Evolutionary conservation across 2,888 invertebrate species (phyloP), one percentile per base, ranked within the genome.

Genomic region (Polietes domitor): DNA sequence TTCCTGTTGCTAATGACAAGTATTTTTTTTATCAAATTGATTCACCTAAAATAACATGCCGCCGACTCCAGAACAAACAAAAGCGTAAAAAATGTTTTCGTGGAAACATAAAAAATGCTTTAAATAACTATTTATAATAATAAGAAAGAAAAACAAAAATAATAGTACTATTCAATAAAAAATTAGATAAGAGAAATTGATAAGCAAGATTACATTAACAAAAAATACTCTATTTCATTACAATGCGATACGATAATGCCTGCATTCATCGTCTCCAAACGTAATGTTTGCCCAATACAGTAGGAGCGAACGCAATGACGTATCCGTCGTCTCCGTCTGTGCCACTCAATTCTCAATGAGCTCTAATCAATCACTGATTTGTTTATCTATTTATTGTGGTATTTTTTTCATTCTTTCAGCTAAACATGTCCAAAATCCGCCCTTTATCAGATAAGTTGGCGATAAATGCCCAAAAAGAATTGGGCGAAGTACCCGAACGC

Each of bases 401-500:
- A 3, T n/a, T 71, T 55, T 28, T 50, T 32, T 32, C 32, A 6
- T 6, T 9, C 53, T 74, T 19, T 43, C 24, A 83, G 77, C 53
- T 47, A 65, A 83, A 73, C 15, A 89, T 89, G 89, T 83, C 88
- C n/a, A 87, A 89, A 61, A 86, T 92, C 79, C 90, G 92, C 26
- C 89, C 91, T n/a, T 82, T 92, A 26, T 87, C 88, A 76, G 88
- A 88, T 0, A 85, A 87, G 65, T 80, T 92, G 80, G 89, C 88
- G 26, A 87, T 88, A 74, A 90, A 91, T 77, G 94, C 94, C 0
- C 90, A 89, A 70, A 87, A 92, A 24, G 93, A 94, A 86, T 88
- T 94, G 43, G 92, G 92, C 63, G 94, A 94, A 88, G 92, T 92
- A 84, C 93, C 93, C 0, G 90, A 90, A 24, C 89, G 91, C 19